Percentiles rank a stretch among this genome's conserved stretches.
phyloP scores from a whole-genome alignment of 2,113 vertebrate genomes.

The Cottus gobio region DNA sequence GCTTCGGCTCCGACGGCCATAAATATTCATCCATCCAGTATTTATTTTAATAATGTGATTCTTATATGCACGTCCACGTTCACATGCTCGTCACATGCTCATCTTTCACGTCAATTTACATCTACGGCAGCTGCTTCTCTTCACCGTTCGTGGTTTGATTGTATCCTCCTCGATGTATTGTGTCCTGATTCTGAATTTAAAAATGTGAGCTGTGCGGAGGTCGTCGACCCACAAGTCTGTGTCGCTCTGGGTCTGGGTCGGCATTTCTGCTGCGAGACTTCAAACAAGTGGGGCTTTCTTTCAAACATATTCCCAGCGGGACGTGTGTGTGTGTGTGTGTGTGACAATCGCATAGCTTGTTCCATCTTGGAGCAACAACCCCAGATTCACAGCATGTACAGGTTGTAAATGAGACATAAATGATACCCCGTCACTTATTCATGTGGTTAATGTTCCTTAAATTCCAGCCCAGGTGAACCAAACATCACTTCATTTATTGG shows the following conservation, averaged over 20 bases:
- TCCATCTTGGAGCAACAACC: neutral
- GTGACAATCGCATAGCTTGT: neutral
- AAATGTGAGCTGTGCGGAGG: neutral
- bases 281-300: neutral
- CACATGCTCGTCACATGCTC: slow-evolving; percentile 8
- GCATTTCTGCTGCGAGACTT: neutral
- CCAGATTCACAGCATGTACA: neutral
- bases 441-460: slow-evolving; percentile 1
- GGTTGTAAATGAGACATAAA: neutral
- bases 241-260: neutral
- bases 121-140: slow-evolving; percentile 6
- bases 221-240: neutral
- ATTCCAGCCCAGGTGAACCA: neutral
- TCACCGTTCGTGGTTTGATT: slow-evolving; percentile 1
- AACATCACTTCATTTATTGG: slow-evolving; percentile 16
- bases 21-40: slow-evolving; percentile 44
- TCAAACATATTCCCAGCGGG: too few species aligned
- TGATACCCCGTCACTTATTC: neutral
- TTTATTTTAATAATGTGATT: slow-evolving; percentile 53
- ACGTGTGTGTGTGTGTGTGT: too few species aligned
- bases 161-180: neutral
- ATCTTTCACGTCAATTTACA: slow-evolving; percentile 49
- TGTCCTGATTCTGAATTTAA: slow-evolving; percentile 16
- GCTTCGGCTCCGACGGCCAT: slow-evolving; percentile 2
- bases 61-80: slow-evolving; percentile 13